Evolutionary conservation across 2,113 vertebrate genomes (phyloP).

Genomic region (Gallinago jamesoni): DNA sequence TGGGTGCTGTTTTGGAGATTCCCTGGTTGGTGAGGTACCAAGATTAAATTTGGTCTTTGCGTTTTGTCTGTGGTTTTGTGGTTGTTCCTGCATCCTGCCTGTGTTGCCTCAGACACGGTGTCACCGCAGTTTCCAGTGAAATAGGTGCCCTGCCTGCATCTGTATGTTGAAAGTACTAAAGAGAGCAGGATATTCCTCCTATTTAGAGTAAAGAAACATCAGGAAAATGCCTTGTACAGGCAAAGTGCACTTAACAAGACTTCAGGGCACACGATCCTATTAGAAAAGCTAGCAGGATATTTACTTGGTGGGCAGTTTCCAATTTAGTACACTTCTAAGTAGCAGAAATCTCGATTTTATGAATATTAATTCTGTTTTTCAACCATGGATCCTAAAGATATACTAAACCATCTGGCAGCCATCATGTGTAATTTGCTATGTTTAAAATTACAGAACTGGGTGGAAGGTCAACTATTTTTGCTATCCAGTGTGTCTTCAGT

Average conservation of each 20-base stretch:
- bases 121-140: not conserved
- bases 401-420: slow-evolving; percentile 6
- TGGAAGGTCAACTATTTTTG: not conserved
- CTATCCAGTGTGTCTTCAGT: not conserved
- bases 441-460: not conserved
- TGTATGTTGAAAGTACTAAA: not conserved
- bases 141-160: not conserved
- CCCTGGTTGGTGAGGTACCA: not conserved
- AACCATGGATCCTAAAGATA: not conserved
- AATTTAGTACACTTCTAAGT: not conserved
- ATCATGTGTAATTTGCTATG: not conserved
- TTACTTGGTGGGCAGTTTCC: not conserved
- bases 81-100: not conserved
- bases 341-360: not conserved
- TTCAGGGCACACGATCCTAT: not conserved
- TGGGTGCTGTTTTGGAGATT: not conserved
- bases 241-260: not conserved
- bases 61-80: not conserved
- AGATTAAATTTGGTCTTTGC: not conserved
- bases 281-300: not conserved
- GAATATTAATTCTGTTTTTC: not conserved
- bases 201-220: not conserved
- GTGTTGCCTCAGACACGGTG: not conserved
- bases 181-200: not conserved
- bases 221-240: not conserved